Conservation (phyloP, 2,797 vertebrate genomes). For the Darevskia nairensis region DNA sequence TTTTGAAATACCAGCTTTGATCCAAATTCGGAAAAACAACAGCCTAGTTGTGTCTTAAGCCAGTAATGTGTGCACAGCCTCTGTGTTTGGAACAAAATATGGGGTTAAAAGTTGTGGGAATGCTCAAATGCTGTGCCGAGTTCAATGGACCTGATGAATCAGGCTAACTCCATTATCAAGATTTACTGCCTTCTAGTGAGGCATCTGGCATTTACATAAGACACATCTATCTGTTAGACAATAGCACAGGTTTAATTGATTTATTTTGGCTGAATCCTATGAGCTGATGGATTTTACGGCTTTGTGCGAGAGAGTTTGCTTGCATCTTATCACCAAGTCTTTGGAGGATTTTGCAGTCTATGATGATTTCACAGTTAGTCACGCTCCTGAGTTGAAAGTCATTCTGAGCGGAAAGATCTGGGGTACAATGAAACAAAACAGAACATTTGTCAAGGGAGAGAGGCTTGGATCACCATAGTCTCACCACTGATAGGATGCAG, state of each 20-base stretch:
- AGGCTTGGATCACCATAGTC: accelerated
- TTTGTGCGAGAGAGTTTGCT: constrained; percentile 9
- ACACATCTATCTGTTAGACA: not conserved
- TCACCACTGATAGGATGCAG: constrained; percentile 31
- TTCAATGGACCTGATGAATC: not conserved
- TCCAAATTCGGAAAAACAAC: too few species aligned
- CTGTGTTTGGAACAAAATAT: not conserved
- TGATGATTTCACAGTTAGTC: constrained; percentile 17
- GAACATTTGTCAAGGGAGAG: constrained; percentile 31
- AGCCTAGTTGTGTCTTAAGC: too few species aligned
- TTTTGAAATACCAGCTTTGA: too few species aligned
- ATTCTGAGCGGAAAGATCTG: not conserved
- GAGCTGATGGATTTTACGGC: constrained; percentile 24
- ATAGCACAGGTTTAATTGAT: not conserved
- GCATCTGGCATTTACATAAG: constrained; percentile 19
- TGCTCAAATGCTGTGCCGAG: not conserved
- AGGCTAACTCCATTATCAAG: constrained; percentile 5
- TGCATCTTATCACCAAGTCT: constrained; percentile 3
- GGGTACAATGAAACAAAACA: not conserved
- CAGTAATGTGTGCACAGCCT: too few species aligned
- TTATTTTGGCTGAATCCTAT: not conserved
- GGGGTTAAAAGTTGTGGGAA: not conserved
- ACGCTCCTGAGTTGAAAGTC: not conserved
- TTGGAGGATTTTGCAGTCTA: not conserved
- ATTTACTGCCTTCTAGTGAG: not conserved